Evolutionary conservation across 2,113 vertebrate species (phyloP).

Genomic region (Trematocara nigrifrons): DNA sequence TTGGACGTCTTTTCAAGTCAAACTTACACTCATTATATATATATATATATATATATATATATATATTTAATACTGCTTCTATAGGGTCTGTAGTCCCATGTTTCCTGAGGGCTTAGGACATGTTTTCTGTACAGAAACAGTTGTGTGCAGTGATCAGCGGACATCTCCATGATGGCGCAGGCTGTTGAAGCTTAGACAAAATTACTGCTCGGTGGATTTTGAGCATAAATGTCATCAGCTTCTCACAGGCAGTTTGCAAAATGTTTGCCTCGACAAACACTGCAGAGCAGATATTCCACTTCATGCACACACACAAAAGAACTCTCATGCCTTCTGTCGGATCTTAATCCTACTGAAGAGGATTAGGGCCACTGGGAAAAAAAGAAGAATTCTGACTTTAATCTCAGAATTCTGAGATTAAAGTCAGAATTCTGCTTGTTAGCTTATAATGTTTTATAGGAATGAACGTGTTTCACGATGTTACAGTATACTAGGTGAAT

Average conservation of each 20-base stretch:
- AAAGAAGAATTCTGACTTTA: too few relatives aligned
- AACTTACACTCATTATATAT: accelerated
- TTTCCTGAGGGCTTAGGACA: accelerated
- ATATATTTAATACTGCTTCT: background rate
- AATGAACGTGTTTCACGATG: too few relatives aligned
- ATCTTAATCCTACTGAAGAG: background rate
- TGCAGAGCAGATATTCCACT: background rate
- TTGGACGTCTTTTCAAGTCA: background rate
- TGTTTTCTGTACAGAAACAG: background rate
- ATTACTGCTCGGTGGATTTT: background rate
- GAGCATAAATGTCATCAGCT: background rate
- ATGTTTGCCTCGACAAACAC: background rate
- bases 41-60: background rate
- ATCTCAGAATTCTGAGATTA: too few relatives aligned
- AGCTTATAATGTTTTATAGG: too few relatives aligned
- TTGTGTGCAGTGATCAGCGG: background rate
- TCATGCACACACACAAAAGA: accelerated
- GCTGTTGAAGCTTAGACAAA: background rate
- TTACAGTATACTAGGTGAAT: too few relatives aligned
- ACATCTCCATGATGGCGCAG: background rate
- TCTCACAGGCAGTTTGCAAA: background rate
- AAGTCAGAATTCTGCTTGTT: too few relatives aligned
- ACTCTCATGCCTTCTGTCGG: background rate
- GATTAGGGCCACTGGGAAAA: too few relatives aligned
- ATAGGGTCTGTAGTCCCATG: background rate